Evolutionary conservation across 2,888 invertebrate species (phyloP), one percentile per base, ranked within the genome.

Genomic region (Aphrophora alni): DNA sequence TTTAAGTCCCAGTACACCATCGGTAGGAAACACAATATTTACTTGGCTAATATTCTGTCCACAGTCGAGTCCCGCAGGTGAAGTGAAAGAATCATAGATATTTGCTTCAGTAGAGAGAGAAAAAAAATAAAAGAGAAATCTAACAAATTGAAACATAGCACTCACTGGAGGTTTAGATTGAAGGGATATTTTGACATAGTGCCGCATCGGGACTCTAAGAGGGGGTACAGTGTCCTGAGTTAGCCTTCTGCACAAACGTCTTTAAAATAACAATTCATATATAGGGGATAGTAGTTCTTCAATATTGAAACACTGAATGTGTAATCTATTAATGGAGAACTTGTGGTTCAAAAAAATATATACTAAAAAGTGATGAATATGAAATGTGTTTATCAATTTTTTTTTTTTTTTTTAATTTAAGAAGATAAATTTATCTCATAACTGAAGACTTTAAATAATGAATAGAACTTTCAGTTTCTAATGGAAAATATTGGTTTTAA

Each of bases 141-240:
- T 59, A 59, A 59, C 59, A 59, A 21, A 59, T 59, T 59, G 59
- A 59, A 59, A 59, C 21, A 59, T 59, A 59, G 59, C 59, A 59
- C 59, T 59, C 59, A 21, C 59, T 21, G 59, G 59, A 59, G 59
- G 59, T 59, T 59, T 59, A 14, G 21, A 59, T 59, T 59, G 59
- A 59, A 59, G 59, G 59, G 59, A 14, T 59, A 59, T 59, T 59
- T 59, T 59, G 59, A 59, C 59, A 59, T 59, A 59, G 59, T 59
- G 59, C 21, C 59, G 59, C 59, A 59, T 59, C 21, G 59, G 59
- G 59, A 59, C 59, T 59, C 59, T 21, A 21, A 59, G n/a, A 21
- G n/a, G 21, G 21, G 59, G 21, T n/a, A 59, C 59, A 21, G 59
- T n/a, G 59, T n/a, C 59, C 59, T 21, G 59, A 5, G 21, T 59